Evolutionary conservation across 2,888 invertebrate genomes (phyloP).

Genomic region (Leucophenga maculata): DNA sequence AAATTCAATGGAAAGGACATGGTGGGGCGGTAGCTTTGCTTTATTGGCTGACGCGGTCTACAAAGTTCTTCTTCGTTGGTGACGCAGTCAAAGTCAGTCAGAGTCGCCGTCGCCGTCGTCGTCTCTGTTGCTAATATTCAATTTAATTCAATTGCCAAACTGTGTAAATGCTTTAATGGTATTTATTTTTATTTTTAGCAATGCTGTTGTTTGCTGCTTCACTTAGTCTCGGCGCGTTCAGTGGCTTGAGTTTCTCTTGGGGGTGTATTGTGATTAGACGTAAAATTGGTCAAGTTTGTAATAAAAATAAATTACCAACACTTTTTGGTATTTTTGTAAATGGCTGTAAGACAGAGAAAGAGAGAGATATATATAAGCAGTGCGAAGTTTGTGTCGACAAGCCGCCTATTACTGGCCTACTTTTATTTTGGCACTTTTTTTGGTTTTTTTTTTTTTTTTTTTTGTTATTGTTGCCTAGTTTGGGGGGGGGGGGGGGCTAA

Average conservation of each 20-base stretch:
- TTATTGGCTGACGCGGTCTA: constrained; percentile 1
- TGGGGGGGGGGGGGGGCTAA: background rate
- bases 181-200: constrained; percentile 34
- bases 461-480: background rate
- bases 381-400: background rate
- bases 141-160: constrained; percentile 57
- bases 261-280: constrained; percentile 43
- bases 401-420: background rate
- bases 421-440: background rate
- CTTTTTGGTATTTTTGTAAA: constrained; percentile 29
- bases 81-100: background rate
- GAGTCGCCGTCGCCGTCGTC: background rate
- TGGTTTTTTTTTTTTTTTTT: constrained; percentile 22
- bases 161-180: constrained; percentile 51
- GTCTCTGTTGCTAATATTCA: constrained; percentile 44
- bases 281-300: constrained; percentile 55
- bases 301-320: constrained; percentile 53
- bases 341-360: background rate
- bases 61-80: background rate
- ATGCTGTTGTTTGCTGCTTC: background rate
- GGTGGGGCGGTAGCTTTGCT: background rate
- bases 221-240: too few relatives aligned
- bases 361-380: too few relatives aligned
- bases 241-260: too few relatives aligned
- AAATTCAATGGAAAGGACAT: background rate